Evolutionary conservation across 1,140 invertebrate genomes (phyloP), one percentile per base, ranked within the genome.

Genomic region (Laupala kohalensis): DNA sequence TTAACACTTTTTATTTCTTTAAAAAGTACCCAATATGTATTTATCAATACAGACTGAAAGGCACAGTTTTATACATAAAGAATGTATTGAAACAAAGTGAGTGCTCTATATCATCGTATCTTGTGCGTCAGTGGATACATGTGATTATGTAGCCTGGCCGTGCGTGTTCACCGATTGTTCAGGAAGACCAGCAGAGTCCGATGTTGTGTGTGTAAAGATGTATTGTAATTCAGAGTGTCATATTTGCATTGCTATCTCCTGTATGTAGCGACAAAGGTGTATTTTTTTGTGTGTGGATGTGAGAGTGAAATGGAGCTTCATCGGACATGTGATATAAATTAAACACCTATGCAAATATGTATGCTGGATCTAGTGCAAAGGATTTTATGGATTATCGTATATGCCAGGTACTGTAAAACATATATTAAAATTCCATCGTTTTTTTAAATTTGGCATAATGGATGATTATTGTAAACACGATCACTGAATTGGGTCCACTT

Each of bases 351-450:
- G 19, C 37, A 53, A 53, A 53, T 68, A 68, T 68, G 29, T 68
- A 68, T 30, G 29, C 67, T 29, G n/a, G 67, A 68, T 29, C 24
- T 29, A 26, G 27, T 28, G 13, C 29, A n/a, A 68, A 6, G 27
- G 67, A 29, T 29, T 68, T 27, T 68, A 29, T 68, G 67, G 67
- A 68, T 68, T 68, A 68, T 68, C 67, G 29, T 68, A 68, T 68
- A 53, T 68, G 24, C 67, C 67, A 68, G 67, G 67, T 68, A 68
- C 28, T 68, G 67, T 68, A 68, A 68, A 27, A 37, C 27, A 68
- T 24, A 68, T 29, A 29, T 68, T 68, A 68, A 29, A 68, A 29
- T 65, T 68, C 27, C 28, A 15, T 68, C 27, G 25, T 26, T 27
- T 28, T 28, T 68, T n/a, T 23, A 68, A 29, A 68, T 23, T 23